Evolutionary conservation across 2,113 vertebrate genomes (phyloP).

Genomic region (Psettodes erumei): DNA sequence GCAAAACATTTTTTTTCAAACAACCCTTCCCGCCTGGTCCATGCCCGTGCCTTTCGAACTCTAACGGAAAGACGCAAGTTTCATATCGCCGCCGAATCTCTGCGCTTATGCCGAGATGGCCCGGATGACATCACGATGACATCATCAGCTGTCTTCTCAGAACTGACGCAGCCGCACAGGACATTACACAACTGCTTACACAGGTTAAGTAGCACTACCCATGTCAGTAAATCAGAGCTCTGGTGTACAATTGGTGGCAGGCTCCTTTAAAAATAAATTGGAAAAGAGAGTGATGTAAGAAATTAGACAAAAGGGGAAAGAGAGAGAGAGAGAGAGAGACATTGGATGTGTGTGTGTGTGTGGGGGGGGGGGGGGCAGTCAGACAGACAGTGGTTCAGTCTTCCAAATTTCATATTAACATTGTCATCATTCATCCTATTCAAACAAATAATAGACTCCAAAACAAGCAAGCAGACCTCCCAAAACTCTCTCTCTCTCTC

Average conservation of each 20-base stretch:
- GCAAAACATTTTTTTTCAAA: too few species aligned
- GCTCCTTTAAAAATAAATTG: conserved; percentile 3
- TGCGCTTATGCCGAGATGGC: not conserved
- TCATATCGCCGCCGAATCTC: not conserved
- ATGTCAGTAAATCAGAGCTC: not conserved
- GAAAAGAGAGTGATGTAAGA: not conserved
- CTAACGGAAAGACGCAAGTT: too few species aligned
- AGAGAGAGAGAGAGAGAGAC: not conserved
- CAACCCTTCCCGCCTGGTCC: too few species aligned
- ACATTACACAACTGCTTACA: conserved; percentile 1
- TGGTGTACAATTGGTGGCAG: conserved; percentile 11
- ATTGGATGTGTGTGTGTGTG: too few species aligned
- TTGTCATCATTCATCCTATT: conserved; percentile 75
- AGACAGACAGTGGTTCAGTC: conserved; percentile 53
- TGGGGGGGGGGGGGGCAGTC: not conserved
- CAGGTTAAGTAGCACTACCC: not conserved
- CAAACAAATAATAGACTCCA: conserved; percentile 71
- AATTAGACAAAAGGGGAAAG: too few species aligned
- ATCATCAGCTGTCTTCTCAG: not conserved
- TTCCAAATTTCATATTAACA: conserved; percentile 68
- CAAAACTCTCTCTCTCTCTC: conserved; percentile 77
- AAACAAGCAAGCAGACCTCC: conserved; percentile 68
- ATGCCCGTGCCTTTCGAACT: too few species aligned
- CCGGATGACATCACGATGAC: conserved; percentile 15
- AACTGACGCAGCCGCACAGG: not conserved